phyloP scores from a whole-genome alignment of 2,888 invertebrate genomes.

The Norana najaformis region DNA sequence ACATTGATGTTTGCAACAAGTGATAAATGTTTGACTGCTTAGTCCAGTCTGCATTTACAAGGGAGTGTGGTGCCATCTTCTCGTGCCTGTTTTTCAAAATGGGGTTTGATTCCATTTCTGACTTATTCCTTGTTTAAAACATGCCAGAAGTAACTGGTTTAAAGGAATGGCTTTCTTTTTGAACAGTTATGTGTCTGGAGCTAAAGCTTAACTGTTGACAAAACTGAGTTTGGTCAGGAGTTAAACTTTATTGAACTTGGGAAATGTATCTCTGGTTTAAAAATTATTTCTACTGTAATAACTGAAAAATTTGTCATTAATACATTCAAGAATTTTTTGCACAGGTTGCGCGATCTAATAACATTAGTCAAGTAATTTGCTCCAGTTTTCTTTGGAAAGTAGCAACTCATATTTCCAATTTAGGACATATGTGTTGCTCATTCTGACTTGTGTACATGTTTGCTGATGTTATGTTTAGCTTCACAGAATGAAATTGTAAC shows the following conservation, averaged over 20 bases:
- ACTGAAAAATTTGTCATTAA: background rate
- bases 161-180: background rate
- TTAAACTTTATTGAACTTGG: background rate
- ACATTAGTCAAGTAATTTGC: background rate
- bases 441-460: background rate
- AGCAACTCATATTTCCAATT: background rate
- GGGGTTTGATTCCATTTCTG: background rate
- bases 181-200: background rate
- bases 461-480: background rate
- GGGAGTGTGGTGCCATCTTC: background rate
- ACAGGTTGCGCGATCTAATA: background rate
- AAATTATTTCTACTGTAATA: background rate
- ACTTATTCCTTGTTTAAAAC: too few relatives aligned
- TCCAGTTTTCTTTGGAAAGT: background rate
- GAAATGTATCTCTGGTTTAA: background rate
- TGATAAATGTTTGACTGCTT: too few relatives aligned
- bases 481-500: background rate
- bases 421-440: background rate
- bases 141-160: background rate
- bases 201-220: background rate
- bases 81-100: background rate
- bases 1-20: too few relatives aligned
- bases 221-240: background rate
- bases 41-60: background rate
- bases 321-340: background rate